These are phyloP conservation scores for Eupithecia dodoneata DNA, from an alignment of 2,888 invertebrate genomes.

Conservation along the genomic window DNA sequence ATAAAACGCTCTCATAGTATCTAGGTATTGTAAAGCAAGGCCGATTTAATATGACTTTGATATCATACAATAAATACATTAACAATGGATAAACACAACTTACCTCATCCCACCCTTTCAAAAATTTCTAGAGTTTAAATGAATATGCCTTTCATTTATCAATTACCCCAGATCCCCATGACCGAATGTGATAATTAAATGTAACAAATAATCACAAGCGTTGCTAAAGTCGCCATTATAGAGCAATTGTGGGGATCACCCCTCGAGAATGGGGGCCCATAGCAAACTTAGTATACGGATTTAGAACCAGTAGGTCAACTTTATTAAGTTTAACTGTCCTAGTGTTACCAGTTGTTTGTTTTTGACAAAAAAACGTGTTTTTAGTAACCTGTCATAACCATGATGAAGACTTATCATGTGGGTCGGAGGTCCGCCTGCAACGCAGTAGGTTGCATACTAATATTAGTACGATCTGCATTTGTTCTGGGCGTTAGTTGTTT, in stretches of 20 bases:
- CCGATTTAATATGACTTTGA: not conserved
- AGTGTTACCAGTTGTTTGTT: too few relatives aligned
- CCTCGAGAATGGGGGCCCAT: conserved; percentile 51
- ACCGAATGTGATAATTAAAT: conserved; percentile 48
- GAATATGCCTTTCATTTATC: conserved; percentile 28
- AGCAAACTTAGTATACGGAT: conserved; percentile 66
- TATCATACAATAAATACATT: not conserved
- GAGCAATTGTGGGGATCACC: conserved; percentile 66
- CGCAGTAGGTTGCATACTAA: too few relatives aligned
- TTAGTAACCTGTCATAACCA: too few relatives aligned
- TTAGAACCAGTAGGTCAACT: conserved; percentile 35
- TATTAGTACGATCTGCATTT: too few relatives aligned
- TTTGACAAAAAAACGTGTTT: too few relatives aligned
- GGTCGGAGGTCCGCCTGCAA: too few relatives aligned
- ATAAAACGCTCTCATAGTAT: not conserved
- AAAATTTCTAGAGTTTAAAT: conserved; percentile 15
- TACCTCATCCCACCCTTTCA: not conserved
- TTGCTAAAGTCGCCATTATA: conserved; percentile 71
- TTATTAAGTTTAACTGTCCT: not conserved
- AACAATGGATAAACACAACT: not conserved
- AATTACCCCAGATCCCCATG: conserved; percentile 34
- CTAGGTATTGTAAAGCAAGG: not conserved
- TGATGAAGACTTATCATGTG: too few relatives aligned
- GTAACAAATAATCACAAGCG: conserved; percentile 67
- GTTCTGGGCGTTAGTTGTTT: too few relatives aligned